A percentile compares a stretch with the other conserved stretches of the same genome.
phyloP scores from a whole-genome alignment of 2,113 vertebrate species.

The Rhodinocichla rosea region DNA sequence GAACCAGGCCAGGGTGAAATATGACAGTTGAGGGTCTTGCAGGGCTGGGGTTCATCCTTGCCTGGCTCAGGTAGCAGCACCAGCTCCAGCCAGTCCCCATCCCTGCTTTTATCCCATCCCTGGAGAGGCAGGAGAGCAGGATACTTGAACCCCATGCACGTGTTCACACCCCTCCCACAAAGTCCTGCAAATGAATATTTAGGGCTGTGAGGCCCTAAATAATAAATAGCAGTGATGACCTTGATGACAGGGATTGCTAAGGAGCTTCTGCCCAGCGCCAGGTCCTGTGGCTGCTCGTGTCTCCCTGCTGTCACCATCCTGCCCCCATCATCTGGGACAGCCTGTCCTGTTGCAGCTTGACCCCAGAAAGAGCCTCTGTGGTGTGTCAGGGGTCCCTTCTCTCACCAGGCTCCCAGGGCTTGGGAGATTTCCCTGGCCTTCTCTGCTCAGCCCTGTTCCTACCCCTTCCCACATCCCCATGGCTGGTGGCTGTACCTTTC shows the following conservation, averaged over 20 bases:
- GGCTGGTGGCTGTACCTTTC: neutral
- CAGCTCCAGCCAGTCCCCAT: neutral
- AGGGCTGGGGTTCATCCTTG: neutral
- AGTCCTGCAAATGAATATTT: neutral
- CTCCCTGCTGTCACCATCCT: neutral
- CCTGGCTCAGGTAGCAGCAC: neutral
- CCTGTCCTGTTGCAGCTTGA: neutral
- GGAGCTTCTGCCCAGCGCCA: rapidly evolving
- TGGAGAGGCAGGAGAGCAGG: neutral
- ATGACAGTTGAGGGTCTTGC: neutral
- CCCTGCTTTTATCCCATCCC: neutral
- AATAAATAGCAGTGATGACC: neutral
- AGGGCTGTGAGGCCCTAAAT: neutral
- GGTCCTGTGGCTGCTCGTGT: neutral
- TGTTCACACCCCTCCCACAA: rapidly evolving
- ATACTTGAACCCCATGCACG: rapidly evolving
- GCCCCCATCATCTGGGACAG: neutral
- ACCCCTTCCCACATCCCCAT: neutral
- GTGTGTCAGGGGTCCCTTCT: rapidly evolving
- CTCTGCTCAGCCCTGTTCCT: neutral
- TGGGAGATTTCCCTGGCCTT: neutral
- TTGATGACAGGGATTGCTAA: neutral
- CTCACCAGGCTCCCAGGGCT: neutral
- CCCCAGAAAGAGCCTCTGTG: neutral
- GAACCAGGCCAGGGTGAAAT: neutral